Base-by-base conservation (phyloP, 2,888 invertebrate genomes). In the Fabriciana adippe region DNA sequence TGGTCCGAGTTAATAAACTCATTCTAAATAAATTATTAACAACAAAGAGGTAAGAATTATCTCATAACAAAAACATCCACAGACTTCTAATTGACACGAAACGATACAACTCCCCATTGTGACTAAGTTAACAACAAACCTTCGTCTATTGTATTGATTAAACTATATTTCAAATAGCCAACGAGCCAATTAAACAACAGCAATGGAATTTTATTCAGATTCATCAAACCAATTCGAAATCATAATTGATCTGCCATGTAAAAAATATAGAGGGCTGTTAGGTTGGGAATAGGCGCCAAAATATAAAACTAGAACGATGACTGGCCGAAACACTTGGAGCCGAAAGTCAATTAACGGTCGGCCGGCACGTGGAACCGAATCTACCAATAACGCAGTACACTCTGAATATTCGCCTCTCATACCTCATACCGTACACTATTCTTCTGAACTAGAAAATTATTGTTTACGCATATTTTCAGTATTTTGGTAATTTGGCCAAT, bases 121-220 rank as follows among this genome's bases (percentile, higher is more conserved):
- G 68, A 68, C 71, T 55, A 64, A 75, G 80, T 78, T 78, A 76
- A 76, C 78, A 77, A 81, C 76, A 79, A 81, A 78, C 78, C 76
- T 77, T 67, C 72, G 79, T 77, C 82, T 78, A 81, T 76, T 76
- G 79, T 84, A 85, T 85, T 82, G 86, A 87, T 84, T 86, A 83
- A 85, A 87, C 86, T 86, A 88, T 89, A 87, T 89, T 88, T 89
- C 85, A 87, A 89, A 87, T 85, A 81, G 78, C 82, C 87, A 89
- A 89, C 90, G 79, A 90, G 88, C 79, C 90, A 90, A 90, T 91
- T 90, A 90, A 90, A 85, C 88, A 90, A 89, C 80, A 84, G 87
- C 90, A 89, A 90, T 90, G 87, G 90, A 87, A 90, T 89, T 90
- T 89, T 90, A 90, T 91, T 92, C 89, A 90, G 88, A 89, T 91